Evolutionary conservation across 2,113 vertebrate genomes (phyloP).

Genomic region (Camarhynchus parvulus): DNA sequence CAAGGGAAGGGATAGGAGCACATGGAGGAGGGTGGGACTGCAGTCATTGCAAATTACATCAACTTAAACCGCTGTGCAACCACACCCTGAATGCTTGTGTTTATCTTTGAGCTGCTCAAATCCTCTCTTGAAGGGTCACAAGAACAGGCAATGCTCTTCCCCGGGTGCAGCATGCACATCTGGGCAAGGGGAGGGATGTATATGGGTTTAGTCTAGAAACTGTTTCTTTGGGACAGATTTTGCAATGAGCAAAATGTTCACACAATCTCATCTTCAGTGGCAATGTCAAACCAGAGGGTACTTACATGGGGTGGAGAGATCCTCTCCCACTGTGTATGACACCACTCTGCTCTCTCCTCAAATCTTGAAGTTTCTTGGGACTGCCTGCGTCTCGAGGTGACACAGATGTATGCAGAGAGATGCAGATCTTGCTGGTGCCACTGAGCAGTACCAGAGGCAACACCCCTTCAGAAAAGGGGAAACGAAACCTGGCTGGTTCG

Average conservation of each 20-base stretch:
- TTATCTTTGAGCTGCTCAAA: slow-evolving; percentile 25
- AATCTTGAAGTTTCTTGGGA: not conserved
- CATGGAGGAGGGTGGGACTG: not conserved
- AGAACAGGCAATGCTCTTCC: not conserved
- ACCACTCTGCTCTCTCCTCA: not conserved
- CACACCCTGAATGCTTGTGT: slow-evolving; percentile 7
- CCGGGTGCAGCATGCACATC: not conserved
- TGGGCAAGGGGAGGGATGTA: not conserved
- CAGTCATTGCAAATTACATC: slow-evolving; percentile 33
- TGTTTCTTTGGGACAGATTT: not conserved
- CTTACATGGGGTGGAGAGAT: not conserved
- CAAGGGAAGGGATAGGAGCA: not conserved
- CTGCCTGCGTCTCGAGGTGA: not conserved
- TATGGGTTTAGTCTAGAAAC: not conserved
- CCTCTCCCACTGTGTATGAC: fast-evolving
- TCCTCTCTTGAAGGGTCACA: not conserved
- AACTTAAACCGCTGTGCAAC: not conserved
- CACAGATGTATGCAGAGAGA: not conserved
- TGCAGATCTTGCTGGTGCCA: not conserved
- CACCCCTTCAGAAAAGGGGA: not conserved
- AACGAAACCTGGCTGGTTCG: fast-evolving
- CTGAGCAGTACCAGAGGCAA: not conserved
- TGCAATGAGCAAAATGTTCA: not conserved
- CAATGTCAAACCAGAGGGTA: not conserved
- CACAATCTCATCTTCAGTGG: not conserved